Percentiles rank a stretch among this genome's conserved stretches.
phyloP scores from a whole-genome alignment of 1,140 invertebrate species.

The Pogonognathellus flavescens region DNA sequence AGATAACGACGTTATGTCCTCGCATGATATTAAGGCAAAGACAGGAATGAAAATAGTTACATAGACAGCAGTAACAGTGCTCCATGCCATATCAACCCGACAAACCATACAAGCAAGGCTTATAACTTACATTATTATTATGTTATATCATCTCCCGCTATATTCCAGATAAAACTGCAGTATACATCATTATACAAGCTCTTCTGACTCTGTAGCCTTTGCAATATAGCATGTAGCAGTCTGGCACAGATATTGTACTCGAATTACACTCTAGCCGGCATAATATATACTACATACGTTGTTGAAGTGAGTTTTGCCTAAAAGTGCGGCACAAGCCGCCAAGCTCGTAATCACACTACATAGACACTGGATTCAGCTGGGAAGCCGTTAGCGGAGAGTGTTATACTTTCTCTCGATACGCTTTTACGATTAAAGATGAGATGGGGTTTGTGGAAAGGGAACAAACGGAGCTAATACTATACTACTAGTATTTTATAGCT shows the following conservation, averaged over 20 bases:
- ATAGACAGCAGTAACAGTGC: neutral
- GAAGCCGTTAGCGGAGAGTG: slow-evolving; percentile 10
- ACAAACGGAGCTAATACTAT: too few relatives aligned
- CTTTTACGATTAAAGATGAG: slow-evolving; percentile 45
- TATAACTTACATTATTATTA: too few relatives aligned
- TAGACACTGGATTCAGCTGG: slow-evolving; percentile 2
- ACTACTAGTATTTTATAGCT: neutral
- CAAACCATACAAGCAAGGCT: too few relatives aligned
- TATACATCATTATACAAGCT: too few relatives aligned
- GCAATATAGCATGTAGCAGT: too few relatives aligned
- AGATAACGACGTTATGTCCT: slow-evolving; percentile 44
- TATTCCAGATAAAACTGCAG: too few relatives aligned
- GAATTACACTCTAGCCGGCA: too few relatives aligned
- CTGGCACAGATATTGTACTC: too few relatives aligned
- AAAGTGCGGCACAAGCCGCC: neutral
- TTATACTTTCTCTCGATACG: slow-evolving; percentile 32
- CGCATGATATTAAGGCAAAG: slow-evolving; percentile 24
- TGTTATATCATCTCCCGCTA: too few relatives aligned
- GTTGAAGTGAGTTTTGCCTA: slow-evolving; percentile 12
- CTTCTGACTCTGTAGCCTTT: too few relatives aligned
- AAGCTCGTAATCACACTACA: slow-evolving; percentile 26
- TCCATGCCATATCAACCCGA: too few relatives aligned
- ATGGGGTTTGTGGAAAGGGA: slow-evolving; percentile 36
- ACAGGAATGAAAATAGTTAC: neutral
- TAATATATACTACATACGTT: too few relatives aligned